Evolutionary conservation across 2,888 invertebrate species (phyloP), one percentile per base, ranked within the genome.

Genomic region (Drosophila borborema): DNA sequence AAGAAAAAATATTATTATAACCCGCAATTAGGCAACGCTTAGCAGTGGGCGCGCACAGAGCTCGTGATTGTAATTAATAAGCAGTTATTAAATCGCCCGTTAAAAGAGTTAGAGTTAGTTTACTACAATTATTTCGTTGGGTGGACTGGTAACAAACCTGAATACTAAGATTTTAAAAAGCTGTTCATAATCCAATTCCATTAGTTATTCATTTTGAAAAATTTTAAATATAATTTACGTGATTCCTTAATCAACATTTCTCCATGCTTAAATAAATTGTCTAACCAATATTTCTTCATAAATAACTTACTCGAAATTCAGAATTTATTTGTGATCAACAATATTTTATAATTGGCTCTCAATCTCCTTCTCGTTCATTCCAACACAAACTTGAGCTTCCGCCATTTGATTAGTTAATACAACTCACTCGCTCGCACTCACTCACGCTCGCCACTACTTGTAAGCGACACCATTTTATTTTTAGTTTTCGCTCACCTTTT

Each of bases 11-110:
- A 38, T 54, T 38, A 67, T 59, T 46, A 45, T 65, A 85, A 74
- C 80, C 74, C 34, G 43, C 73, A 87, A 85, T 86, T 85, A 88
- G 72, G 61, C 73, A 77, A 65, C 80, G 72, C 62, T 84, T 84
- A 71, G 61, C 41, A 49, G 54, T 48, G 45, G 67, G 69, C 67
- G 61, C 38, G 36, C 36, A 16, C 20, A 7, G n/a, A 31, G 36
- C 18, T 53, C 59, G 55, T 67, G 59, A 48, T 61, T 51, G 66
- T 82, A 88, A 83, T 86, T 82, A 77, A 82, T 41, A 65, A 56
- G 63, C 45, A 53, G 64, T 74, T 74, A 80, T 51, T 51, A 51
- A 51, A 51, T 36, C 4, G 18, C 12, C 34, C 14, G 7, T 34
- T 18, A 7, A 20, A 34, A 12, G 2, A 18, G 10, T n/a, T 49